Base-by-base conservation (phyloP, 2,888 invertebrate species). In the Tachina fera region DNA sequence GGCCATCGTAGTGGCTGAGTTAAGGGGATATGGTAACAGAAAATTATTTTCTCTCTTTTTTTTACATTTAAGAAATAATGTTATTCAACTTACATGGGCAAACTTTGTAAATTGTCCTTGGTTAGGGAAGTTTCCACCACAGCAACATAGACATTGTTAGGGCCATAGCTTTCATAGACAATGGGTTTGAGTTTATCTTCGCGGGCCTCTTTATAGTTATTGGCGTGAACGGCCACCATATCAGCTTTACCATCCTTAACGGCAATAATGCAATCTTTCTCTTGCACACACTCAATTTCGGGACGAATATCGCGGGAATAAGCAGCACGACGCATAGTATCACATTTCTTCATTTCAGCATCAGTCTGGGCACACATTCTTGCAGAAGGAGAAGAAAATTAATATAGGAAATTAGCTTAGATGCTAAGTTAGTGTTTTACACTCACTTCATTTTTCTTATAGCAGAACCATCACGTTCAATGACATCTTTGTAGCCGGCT, bases 251-350 rank as follows among this genome's bases (percentile, higher is more conserved):
- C 81, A 39, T 88, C 88, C 53, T 89, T 86, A 19, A 93, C 88
- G 8, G 91, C 89, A 72, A 89, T 87, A 41, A 91, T 85, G 56
- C 93, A 93, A 61, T 95, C 94, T 65, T 95, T 94, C 41, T 94
- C 94, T 53, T 94, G 93, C 60, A 96, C 95, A 90, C 98, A 98
- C 89, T 96, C 96, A 67, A 98, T 94, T 87, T 95, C 95, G 0
- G 98, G 98, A 9, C 97, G 94, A 58, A 97, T 95, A 89, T 97
- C 96, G 78, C 97, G 94, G 3, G 97, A 96, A 91, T 95, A 96
- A 0, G 97, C 96, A 45, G 96, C 96, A 83, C 94, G 94, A 0
- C 95, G 94, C 90, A 97, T 94, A 0, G 94, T 94, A 14, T 94
- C 93, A 90, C 98, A 98, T 91, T 98, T 98, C 19, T 94, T 93